phyloP scores from a whole-genome alignment of 2,113 vertebrate species.

The Synodontis membranacea region DNA sequence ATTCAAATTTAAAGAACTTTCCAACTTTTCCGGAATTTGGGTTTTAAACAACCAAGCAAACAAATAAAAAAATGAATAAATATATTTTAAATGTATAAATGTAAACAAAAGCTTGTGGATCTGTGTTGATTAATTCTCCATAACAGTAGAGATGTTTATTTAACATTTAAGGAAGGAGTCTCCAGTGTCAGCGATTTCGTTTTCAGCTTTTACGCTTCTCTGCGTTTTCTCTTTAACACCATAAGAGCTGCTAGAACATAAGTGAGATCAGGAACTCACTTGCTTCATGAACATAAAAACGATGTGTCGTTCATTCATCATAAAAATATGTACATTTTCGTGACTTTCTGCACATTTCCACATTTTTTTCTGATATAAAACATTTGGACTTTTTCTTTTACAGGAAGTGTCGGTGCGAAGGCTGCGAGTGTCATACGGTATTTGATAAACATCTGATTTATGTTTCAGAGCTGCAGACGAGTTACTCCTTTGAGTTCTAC shows the following conservation, averaged over 20 bases:
- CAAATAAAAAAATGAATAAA: background rate
- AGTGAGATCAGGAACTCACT: too few relatives aligned
- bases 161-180: background rate
- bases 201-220: too few relatives aligned
- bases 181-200: too few relatives aligned
- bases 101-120: too few relatives aligned
- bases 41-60: background rate
- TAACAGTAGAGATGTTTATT: background rate
- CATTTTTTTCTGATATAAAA: too few relatives aligned
- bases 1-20: too few relatives aligned
- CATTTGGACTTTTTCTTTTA: background rate
- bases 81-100: too few relatives aligned
- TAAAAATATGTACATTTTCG: background rate
- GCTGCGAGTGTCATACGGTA: background rate
- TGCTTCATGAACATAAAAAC: background rate
- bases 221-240: too few relatives aligned
- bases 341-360: background rate
- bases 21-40: too few relatives aligned
- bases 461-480: constrained; percentile 84
- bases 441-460: background rate
- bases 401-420: background rate
- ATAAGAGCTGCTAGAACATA: too few relatives aligned
- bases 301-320: background rate
- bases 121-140: background rate
- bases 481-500: constrained; percentile 85